Base-by-base conservation (phyloP, 2,797 vertebrate species). In the Enteromius mattozi region DNA sequence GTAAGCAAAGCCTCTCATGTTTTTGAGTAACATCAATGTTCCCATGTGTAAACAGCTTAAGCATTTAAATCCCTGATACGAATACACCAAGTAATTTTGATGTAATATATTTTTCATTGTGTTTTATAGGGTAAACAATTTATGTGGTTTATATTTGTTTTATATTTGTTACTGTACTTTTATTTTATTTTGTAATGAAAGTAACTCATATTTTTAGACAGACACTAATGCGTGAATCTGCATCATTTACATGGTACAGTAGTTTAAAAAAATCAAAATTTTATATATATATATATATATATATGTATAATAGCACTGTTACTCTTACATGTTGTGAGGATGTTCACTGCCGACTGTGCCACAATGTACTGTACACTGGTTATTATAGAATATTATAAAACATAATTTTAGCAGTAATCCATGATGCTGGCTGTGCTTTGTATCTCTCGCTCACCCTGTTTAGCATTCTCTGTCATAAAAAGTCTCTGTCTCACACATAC, bases 371-470 rank as follows among this genome's bases (percentile, higher is more conserved):
- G 7, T 24, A 24, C 9, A 19, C 17, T 3, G 37, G 13, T n/a
- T 27, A 35, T 69, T 27, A 42, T 51, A 70, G 14, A 33, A 81
- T 70, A 81, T 70, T 81, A 9, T 2, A 27, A 35, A 70, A 14
- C 9, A 42, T 2, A 51, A 2, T 66, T n/a, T 14, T 66, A 9
- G 3, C 21, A 71, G 51, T 35, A 51, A 63, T 24, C 12, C 49
- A 16, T 33, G 17, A 47, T 21, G 4, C 6, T 40, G 9, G 6
- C 6, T 81, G n/a, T 56, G 24, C 78, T 69, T 45, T 45, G 10
- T 47, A 9, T n/a, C 6, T 68, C 21, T 24, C 21, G 13, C 72
- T 69, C 24, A 61, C 35, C 2, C 3, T 49, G 30, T 69, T 35
- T 7, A 35, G 30, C 27, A 19, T 56, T 37, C n/a, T 35, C 2